Evolutionary conservation across 2,888 invertebrate genomes (phyloP).

Genomic region (Tribolium freemani): DNA sequence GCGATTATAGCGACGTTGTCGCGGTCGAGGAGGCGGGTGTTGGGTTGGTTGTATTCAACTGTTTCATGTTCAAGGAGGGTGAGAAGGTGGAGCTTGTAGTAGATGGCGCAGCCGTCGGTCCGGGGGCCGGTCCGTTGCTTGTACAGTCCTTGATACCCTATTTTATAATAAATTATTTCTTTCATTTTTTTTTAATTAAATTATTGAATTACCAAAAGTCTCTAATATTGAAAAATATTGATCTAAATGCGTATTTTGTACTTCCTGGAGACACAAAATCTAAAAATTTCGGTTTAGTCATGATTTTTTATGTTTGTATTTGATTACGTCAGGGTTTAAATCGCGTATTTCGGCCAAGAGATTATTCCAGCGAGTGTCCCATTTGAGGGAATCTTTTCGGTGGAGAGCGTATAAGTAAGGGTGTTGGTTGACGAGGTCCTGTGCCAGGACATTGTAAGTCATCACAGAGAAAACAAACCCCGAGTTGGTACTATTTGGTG

Average conservation of each 20-base stretch:
- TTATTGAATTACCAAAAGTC: slow-evolving; percentile 54
- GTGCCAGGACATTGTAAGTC: slow-evolving; percentile 92
- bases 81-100: slow-evolving; percentile 80
- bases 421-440: slow-evolving; percentile 83
- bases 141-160: slow-evolving; percentile 82
- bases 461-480: slow-evolving; percentile 77
- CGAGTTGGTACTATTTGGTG: slow-evolving; percentile 36
- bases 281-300: slow-evolving; percentile 60
- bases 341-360: slow-evolving; percentile 73
- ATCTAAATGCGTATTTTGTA: slow-evolving; percentile 79
- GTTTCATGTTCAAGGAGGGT: slow-evolving; percentile 74
- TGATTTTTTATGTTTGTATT: slow-evolving; percentile 39
- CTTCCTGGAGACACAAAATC: slow-evolving; percentile 93
- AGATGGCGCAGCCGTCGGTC: slow-evolving; percentile 92
- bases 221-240: slow-evolving; percentile 72
- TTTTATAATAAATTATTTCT: slow-evolving; percentile 42
- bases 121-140: slow-evolving; percentile 87
- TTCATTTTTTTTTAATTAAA: not conserved
- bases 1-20: slow-evolving; percentile 91
- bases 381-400: slow-evolving; percentile 73
- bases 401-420: slow-evolving; percentile 79
- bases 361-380: slow-evolving; percentile 77
- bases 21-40: slow-evolving; percentile 79
- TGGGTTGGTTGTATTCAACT: slow-evolving; percentile 80
- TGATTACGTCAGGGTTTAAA: slow-evolving; percentile 74